Percentiles rank a stretch among this genome's conserved stretches.
Conservation (phyloP, 2,113 vertebrate genomes). For the Bothrops jararaca region DNA sequence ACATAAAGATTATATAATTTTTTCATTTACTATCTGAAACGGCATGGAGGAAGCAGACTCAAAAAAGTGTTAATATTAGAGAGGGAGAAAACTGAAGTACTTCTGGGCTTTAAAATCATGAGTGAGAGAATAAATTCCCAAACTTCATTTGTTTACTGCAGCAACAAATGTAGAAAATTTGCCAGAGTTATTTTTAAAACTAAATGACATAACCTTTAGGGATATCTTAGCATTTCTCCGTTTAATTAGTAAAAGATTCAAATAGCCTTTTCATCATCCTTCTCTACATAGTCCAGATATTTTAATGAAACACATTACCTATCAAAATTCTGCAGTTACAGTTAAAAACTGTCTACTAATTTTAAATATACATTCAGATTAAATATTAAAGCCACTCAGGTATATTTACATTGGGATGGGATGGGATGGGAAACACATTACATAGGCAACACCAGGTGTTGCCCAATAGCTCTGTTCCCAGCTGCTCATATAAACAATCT, state of each 20-base stretch:
- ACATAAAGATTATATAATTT: not conserved
- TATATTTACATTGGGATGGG: not conserved
- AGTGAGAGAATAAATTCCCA: not conserved
- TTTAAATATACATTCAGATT: not conserved
- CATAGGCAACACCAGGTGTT: not conserved
- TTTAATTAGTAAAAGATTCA: slow-evolving; percentile 54
- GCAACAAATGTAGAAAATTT: slow-evolving; percentile 11
- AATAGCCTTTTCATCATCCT: slow-evolving; percentile 47
- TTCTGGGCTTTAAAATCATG: slow-evolving; percentile 32
- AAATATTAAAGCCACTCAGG: not conserved
- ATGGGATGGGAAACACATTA: not conserved
- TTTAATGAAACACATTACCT: slow-evolving; percentile 18
- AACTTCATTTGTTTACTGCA: slow-evolving; percentile 9
- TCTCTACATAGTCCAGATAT: slow-evolving; percentile 47
- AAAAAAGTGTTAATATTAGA: slow-evolving; percentile 5
- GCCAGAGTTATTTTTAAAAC: slow-evolving; percentile 21
- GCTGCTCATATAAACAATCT: not conserved
- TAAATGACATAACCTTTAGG: slow-evolving; percentile 36
- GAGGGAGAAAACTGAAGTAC: not conserved
- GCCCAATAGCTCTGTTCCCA: not conserved
- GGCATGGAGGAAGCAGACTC: not conserved
- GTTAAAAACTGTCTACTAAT: not conserved
- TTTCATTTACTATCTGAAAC: not conserved
- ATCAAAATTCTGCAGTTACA: not conserved
- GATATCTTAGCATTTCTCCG: slow-evolving; percentile 41